Evolutionary conservation across 1,140 invertebrate genomes (phyloP).

Genomic region (Pemphigus obesinymphae): DNA sequence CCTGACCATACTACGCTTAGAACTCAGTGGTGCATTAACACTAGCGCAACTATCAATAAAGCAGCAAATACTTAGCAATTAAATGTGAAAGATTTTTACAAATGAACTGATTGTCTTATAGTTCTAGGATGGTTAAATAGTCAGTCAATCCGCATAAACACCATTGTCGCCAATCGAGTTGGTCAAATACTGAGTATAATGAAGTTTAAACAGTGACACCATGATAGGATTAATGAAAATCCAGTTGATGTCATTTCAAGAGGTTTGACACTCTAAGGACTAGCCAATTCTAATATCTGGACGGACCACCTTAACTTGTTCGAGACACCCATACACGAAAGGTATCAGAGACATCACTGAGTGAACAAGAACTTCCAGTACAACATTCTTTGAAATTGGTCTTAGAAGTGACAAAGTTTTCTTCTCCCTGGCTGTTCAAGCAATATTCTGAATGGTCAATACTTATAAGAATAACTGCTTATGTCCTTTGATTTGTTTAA

Average conservation of each 20-base stretch:
- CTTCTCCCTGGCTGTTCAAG: too few relatives aligned
- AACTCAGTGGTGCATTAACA: too few relatives aligned
- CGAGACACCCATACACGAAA: too few relatives aligned
- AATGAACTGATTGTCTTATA: neutral
- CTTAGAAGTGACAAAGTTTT: too few relatives aligned
- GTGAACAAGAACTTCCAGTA: too few relatives aligned
- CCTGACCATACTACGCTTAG: conserved; percentile 50
- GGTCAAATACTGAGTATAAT: neutral
- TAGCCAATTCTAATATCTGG: too few relatives aligned
- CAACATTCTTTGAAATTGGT: too few relatives aligned
- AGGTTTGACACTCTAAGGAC: neutral
- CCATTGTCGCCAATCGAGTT: neutral
- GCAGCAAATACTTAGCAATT: conserved; percentile 33
- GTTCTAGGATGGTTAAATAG: neutral
- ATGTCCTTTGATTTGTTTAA: too few relatives aligned
- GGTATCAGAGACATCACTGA: too few relatives aligned
- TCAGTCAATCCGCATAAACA: neutral
- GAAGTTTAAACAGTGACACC: neutral
- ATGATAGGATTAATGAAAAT: neutral
- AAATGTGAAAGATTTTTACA: neutral
- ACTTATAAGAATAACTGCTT: too few relatives aligned
- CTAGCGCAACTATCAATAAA: conserved; percentile 45
- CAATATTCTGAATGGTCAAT: too few relatives aligned
- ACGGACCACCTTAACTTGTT: too few relatives aligned
- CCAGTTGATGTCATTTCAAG: neutral